A percentile compares a stretch with the other conserved stretches of the same genome.
Evolutionary conservation across 64 coral and sea anemone genomes (phyloP).

Genomic region (Montipora efflorescens): DNA sequence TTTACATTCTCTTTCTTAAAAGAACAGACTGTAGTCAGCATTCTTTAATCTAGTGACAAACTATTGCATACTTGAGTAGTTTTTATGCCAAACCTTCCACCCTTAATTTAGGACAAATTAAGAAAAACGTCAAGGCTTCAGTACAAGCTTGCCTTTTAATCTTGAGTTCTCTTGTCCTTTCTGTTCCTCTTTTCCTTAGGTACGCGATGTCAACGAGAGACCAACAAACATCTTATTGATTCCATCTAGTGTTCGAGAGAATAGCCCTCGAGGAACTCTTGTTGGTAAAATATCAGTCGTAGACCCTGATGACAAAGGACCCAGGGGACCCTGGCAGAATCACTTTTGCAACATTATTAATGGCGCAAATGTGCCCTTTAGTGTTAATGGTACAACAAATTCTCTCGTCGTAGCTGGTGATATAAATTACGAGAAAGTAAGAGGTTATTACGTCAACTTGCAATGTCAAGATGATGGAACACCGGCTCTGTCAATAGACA

Average conservation of each 20-base stretch:
- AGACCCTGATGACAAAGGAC: constrained; percentile 68
- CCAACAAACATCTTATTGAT: constrained; percentile 51
- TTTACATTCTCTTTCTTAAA: no score
- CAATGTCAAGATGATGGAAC: constrained; percentile 61
- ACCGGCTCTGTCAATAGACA: constrained; percentile 34
- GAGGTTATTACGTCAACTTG: constrained; percentile 31
- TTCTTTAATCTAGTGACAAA: no score
- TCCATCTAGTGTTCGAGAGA: constrained; percentile 51
- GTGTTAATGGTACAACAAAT: constrained; percentile 33
- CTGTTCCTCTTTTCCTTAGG: neutral
- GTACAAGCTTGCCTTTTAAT: no score
- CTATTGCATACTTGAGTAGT: no score
- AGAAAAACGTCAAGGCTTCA: no score
- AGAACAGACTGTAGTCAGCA: no score
- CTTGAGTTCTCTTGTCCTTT: no score
- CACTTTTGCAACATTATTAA: constrained; percentile 52
- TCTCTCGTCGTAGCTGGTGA: constrained; percentile 39
- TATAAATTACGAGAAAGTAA: constrained; percentile 60
- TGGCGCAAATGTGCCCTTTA: constrained; percentile 38
- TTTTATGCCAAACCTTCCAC: no score
- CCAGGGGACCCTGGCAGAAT: constrained; percentile 71
- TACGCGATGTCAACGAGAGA: constrained; percentile 65
- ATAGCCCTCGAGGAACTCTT: constrained; percentile 31
- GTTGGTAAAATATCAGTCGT: constrained; percentile 59
- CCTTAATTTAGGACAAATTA: no score